A percentile compares a stretch with the other conserved stretches of the same genome.
Evolutionary conservation across 2,797 vertebrate species (phyloP).

Genomic region (Hippoglossus hippoglossus): DNA sequence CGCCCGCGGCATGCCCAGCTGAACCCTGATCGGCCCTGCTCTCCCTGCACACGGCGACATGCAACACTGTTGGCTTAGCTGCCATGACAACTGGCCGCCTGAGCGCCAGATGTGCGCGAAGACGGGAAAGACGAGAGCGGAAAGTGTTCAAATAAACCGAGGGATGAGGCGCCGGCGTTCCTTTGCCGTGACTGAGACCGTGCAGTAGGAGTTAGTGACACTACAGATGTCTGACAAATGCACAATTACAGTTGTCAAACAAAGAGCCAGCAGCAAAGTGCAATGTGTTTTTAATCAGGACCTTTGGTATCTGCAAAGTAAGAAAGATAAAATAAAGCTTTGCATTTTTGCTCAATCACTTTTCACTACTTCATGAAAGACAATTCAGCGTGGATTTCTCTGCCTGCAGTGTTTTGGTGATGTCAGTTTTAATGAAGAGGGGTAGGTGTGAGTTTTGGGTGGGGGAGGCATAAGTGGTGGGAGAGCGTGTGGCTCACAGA

Average conservation of each 20-base stretch:
- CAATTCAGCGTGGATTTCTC: too few species aligned
- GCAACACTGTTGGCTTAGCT: slow-evolving; percentile 74
- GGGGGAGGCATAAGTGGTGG: not conserved
- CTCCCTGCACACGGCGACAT: slow-evolving; percentile 49
- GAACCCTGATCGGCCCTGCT: slow-evolving; percentile 39
- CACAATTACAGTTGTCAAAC: not conserved
- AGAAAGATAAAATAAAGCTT: not conserved
- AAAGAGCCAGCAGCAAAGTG: not conserved
- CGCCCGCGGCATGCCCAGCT: slow-evolving; percentile 68
- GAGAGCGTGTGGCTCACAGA: not conserved
- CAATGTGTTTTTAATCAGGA: not conserved
- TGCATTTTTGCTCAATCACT: not conserved
- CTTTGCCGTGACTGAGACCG: slow-evolving; percentile 3
- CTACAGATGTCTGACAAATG: slow-evolving; percentile 1
- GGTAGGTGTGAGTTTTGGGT: slow-evolving; percentile 12
- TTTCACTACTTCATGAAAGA: too few species aligned
- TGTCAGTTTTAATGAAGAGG: slow-evolving; percentile 12
- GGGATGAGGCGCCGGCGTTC: slow-evolving; percentile 19
- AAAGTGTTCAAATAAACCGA: slow-evolving; percentile 55
- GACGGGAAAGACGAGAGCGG: slow-evolving; percentile 31
- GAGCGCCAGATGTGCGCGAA: slow-evolving; percentile 78
- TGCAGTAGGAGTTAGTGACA: slow-evolving; percentile 5
- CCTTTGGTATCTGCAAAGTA: not conserved
- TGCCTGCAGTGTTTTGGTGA: slow-evolving; percentile 30
- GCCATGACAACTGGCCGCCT: slow-evolving; percentile 74